Conservation (phyloP, 2,113 vertebrate genomes). For the Galeopterus variegatus region DNA sequence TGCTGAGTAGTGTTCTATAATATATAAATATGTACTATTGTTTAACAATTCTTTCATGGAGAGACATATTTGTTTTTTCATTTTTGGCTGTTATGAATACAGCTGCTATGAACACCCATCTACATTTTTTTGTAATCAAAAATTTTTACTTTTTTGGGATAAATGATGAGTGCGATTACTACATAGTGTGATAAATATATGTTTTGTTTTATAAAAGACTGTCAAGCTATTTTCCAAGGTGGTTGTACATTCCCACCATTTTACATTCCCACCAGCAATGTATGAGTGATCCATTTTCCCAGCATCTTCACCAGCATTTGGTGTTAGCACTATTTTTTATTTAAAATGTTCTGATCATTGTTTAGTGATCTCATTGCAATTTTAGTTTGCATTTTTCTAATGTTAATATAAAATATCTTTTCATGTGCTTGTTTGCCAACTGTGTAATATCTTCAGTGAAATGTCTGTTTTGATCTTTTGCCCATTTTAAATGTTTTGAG, state of each 20-base stretch:
- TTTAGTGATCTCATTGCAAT: neutral
- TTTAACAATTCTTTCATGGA: neutral
- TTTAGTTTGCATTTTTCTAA: neutral
- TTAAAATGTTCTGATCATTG: neutral
- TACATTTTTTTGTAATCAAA: neutral
- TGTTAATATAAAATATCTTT: neutral
- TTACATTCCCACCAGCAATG: neutral
- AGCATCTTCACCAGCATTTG: neutral
- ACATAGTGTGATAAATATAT: neutral
- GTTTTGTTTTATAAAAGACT: slow-evolving; percentile 28
- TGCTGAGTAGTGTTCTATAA: neutral
- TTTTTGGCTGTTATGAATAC: neutral
- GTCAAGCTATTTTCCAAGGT: neutral
- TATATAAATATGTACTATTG: neutral
- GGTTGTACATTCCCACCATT: neutral
- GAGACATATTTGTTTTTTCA: neutral
- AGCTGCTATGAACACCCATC: neutral
- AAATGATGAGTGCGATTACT: neutral
- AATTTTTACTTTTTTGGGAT: neutral
- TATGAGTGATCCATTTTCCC: neutral
- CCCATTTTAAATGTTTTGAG: neutral
- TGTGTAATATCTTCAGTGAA: neutral
- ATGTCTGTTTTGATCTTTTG: neutral
- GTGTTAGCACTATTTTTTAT: neutral
- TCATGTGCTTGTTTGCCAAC: neutral